phyloP scores from a whole-genome alignment of 2,797 vertebrate genomes.

The Myoxocephalus aenaeus region DNA sequence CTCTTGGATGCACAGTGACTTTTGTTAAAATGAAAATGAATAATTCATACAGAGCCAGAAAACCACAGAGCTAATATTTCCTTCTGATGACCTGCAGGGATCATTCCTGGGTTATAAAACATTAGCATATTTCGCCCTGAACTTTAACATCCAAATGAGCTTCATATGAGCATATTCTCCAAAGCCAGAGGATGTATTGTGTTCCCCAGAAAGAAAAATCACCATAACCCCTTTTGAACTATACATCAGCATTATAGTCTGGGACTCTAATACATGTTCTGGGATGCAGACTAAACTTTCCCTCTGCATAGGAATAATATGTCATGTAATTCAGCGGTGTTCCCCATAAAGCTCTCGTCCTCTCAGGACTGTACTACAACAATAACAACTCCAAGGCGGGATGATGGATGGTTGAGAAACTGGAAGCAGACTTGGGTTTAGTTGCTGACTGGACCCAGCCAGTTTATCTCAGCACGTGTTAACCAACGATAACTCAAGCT shows the following conservation, averaged over 20 bases:
- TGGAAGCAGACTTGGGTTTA: constrained; percentile 23
- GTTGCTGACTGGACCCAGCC: background rate
- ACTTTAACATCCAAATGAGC: constrained; percentile 10
- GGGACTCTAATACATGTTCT: constrained; percentile 24
- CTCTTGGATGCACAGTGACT: constrained; percentile 14
- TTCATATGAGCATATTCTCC: constrained; percentile 26
- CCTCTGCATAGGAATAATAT: constrained; percentile 41
- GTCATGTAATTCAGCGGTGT: constrained; percentile 18
- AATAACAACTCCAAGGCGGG: constrained; percentile 2
- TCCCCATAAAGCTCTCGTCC: constrained; percentile 8
- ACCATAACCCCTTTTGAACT: background rate
- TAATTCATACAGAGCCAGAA: constrained; percentile 14
- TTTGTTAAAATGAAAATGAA: constrained; percentile 15
- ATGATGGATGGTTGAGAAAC: constrained; percentile 35
- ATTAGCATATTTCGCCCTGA: constrained; percentile 4
- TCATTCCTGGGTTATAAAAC: constrained; percentile 10
- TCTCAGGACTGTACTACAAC: constrained; percentile 5
- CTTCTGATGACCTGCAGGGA: constrained; percentile 26
- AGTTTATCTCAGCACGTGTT: constrained; percentile 16
- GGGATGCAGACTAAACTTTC: constrained; percentile 36
- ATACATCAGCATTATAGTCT: background rate
- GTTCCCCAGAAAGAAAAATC: constrained; percentile 10
- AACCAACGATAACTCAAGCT: background rate
- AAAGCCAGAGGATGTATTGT: constrained; percentile 6
- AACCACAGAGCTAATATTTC: constrained; percentile 8